Evolutionary conservation across 2,797 vertebrate genomes (phyloP).

Genomic region (Centroberyx gerrardi): DNA sequence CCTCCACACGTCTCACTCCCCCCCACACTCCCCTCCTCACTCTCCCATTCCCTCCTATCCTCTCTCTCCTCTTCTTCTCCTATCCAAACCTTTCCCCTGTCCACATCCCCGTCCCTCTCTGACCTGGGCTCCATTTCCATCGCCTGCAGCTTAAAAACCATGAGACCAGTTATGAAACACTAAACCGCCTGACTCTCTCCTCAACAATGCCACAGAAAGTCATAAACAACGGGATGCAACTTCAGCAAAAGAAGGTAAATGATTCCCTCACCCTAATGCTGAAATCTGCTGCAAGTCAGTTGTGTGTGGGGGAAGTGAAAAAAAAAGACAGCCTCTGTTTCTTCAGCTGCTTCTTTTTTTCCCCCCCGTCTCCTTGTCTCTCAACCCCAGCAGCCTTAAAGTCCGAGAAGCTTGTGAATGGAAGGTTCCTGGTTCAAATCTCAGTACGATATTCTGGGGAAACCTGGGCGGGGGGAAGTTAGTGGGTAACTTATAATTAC

Average conservation of each 20-base stretch:
- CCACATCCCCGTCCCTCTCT: constrained; percentile 26
- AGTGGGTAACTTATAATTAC: no score
- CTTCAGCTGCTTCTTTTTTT: constrained; percentile 10
- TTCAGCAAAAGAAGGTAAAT: constrained; percentile 40
- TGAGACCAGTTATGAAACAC: constrained; percentile 14
- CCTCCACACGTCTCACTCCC: constrained; percentile 14
- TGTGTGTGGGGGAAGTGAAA: constrained; percentile 33
- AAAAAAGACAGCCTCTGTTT: constrained; percentile 28
- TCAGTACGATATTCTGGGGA: constrained; percentile 13
- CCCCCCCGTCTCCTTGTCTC: no score
- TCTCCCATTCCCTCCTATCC: constrained; percentile 38
- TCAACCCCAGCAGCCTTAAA: constrained; percentile 24
- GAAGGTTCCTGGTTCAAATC: constrained; percentile 25
- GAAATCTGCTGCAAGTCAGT: constrained; percentile 43
- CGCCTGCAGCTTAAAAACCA: not conserved
- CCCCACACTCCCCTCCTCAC: constrained; percentile 20
- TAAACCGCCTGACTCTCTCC: constrained; percentile 46
- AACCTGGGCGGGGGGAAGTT: not conserved
- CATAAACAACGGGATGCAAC: constrained; percentile 27
- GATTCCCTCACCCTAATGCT: constrained; percentile 35
- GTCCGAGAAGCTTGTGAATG: constrained; percentile 24
- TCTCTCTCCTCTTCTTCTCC: not conserved
- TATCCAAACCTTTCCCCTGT: constrained; percentile 3
- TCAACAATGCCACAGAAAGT: not conserved
- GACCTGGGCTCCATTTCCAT: constrained; percentile 28